Conservation (phyloP, 2,888 invertebrate genomes). For the Pristionchus entomophagus region DNA sequence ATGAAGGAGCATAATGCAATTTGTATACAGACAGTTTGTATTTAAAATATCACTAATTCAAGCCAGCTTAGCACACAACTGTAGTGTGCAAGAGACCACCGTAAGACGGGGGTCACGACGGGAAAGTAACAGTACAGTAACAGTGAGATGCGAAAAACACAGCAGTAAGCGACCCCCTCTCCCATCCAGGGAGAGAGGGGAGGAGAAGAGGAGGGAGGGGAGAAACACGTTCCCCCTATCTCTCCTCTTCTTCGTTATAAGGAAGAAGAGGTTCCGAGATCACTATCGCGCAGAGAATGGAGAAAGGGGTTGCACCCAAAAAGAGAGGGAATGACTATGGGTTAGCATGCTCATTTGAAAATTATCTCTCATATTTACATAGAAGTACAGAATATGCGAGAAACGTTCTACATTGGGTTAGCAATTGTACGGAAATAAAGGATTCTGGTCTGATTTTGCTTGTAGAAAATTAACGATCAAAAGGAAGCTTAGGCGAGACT, state of each 20-base stretch:
- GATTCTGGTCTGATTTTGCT: too few relatives aligned
- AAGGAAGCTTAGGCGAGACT: too few relatives aligned
- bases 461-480: too few relatives aligned
- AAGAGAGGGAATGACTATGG: too few relatives aligned
- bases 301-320: neutral
- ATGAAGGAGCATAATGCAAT: too few relatives aligned
- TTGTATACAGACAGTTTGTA: too few relatives aligned
- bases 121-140: neutral
- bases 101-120: neutral
- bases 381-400: neutral
- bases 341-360: too few relatives aligned
- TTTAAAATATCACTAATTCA: too few relatives aligned
- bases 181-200: neutral
- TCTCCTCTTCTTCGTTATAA: slow-evolving; percentile 5
- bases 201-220: neutral
- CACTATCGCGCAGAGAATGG: too few relatives aligned
- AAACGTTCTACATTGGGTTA: too few relatives aligned
- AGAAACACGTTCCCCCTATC: neutral
- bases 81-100: neutral
- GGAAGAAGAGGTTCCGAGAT: slow-evolving; percentile 12
- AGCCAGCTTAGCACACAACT: too few relatives aligned
- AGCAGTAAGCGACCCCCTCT: neutral
- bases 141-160: neutral
- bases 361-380: neutral
- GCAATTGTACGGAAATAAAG: too few relatives aligned